Percentiles rank a stretch among this genome's conserved stretches.
Conservation (phyloP, 1,140 invertebrate species). For the Riptortus pedestris region DNA sequence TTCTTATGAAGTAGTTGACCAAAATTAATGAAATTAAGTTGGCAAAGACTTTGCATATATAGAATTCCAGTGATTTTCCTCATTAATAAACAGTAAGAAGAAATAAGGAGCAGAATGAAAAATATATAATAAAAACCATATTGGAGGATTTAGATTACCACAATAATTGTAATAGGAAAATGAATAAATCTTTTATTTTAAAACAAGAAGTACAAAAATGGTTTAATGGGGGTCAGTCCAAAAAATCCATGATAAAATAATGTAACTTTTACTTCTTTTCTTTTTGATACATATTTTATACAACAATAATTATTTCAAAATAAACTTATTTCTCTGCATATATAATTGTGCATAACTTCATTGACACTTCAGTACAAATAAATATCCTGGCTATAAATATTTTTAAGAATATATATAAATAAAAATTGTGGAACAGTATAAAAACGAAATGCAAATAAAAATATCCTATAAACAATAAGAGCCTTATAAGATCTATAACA, state of each 20-base stretch:
- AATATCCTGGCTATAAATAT: neutral
- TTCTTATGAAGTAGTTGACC: no score
- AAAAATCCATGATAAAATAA: constrained; percentile 16
- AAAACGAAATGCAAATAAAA: constrained; percentile 7
- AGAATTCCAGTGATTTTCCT: no score
- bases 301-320: constrained; percentile 16
- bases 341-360: constrained; percentile 11
- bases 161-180: neutral
- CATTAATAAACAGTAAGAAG: no score
- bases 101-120: no score
- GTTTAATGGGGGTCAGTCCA: constrained; percentile 1
- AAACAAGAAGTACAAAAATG: constrained; percentile 13
- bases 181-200: constrained; percentile 9
- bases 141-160: no score
- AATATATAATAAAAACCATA: no score
- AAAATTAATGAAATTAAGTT: no score
- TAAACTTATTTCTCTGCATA: constrained; percentile 6
- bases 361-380: constrained; percentile 17
- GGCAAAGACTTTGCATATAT: no score
- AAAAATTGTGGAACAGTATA: neutral
- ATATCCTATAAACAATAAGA: constrained; percentile 5
- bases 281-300: constrained; percentile 15
- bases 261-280: constrained; percentile 1
- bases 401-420: neutral
- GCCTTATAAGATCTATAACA: constrained; percentile 6